A percentile compares a stretch with the other conserved stretches of the same genome.
Evolutionary conservation across 2,888 invertebrate species (phyloP).

Genomic region (Melieria omissa): DNA sequence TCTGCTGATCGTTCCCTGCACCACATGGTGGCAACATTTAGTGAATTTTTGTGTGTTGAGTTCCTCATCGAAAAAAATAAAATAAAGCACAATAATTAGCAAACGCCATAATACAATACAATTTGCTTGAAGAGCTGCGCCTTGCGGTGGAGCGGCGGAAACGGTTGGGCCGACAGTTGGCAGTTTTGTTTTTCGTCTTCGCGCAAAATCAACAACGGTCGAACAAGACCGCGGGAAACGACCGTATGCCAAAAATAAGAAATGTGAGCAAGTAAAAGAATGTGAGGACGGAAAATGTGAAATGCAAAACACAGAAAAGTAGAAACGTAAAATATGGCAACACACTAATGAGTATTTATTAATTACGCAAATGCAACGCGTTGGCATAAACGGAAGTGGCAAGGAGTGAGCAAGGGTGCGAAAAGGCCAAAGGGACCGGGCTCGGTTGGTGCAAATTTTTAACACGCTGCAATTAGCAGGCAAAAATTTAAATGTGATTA

Average conservation of each 20-base stretch:
- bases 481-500: conserved; percentile 29
- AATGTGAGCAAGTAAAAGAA: not conserved
- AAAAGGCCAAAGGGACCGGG: not conserved
- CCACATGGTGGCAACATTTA: conserved; percentile 8
- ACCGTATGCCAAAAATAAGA: not conserved
- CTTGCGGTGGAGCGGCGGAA: not conserved
- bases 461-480: conserved; percentile 31
- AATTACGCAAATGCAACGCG: conserved; percentile 30
- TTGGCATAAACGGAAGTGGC: not conserved
- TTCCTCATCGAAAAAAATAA: conserved; percentile 21
- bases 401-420: not conserved
- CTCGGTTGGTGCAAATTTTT: not conserved
- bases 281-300: conserved; percentile 8
- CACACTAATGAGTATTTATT: conserved; percentile 33
- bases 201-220: not conserved
- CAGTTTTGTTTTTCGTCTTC: not conserved
- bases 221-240: too few species aligned
- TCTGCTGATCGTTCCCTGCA: too few species aligned
- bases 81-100: conserved; percentile 27
- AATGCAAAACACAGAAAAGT: conserved; percentile 17
- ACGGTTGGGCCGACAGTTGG: not conserved
- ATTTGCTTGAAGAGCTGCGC: conserved; percentile 1
- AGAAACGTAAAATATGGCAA: conserved; percentile 28
- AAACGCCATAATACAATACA: conserved; percentile 18
- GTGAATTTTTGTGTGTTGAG: conserved; percentile 16